Percentiles rank a stretch among this genome's conserved stretches.
Evolutionary conservation across 1,140 invertebrate genomes (phyloP).

Genomic region (Rhyacophila brunnea): DNA sequence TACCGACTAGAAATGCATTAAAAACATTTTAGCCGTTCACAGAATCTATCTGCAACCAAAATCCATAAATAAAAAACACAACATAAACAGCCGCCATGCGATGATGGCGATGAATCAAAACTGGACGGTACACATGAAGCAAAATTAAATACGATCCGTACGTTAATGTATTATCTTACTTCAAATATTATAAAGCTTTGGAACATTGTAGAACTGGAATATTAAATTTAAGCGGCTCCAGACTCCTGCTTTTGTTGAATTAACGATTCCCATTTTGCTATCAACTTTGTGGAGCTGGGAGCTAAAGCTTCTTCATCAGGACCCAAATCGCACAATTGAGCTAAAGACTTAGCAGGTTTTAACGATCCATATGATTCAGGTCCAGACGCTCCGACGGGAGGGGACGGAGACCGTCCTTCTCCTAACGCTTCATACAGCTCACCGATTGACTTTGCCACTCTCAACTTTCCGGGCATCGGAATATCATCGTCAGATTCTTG

Average conservation of each 20-base stretch:
- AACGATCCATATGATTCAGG: slow-evolving; percentile 51
- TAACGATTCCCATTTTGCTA: slow-evolving; percentile 61
- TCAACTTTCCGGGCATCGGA: slow-evolving; percentile 55
- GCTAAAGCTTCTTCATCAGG: slow-evolving; percentile 56
- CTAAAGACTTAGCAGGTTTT: slow-evolving; percentile 59
- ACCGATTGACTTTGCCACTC: slow-evolving; percentile 58
- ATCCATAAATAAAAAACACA: no score
- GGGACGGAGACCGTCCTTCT: slow-evolving; percentile 48
- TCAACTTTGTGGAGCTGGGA: slow-evolving; percentile 59
- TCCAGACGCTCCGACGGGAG: slow-evolving; percentile 45
- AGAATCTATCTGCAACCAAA: no score
- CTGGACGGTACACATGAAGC: no score
- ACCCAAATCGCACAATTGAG: slow-evolving; percentile 56
- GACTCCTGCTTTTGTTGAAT: slow-evolving; percentile 59
- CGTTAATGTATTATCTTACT: not conserved
- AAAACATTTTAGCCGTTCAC: no score
- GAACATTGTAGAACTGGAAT: slow-evolving; percentile 14
- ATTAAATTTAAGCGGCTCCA: slow-evolving; percentile 45
- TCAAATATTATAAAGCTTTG: slow-evolving; percentile 34
- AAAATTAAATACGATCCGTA: no score
- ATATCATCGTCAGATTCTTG: slow-evolving; percentile 58
- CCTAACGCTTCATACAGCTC: slow-evolving; percentile 54
- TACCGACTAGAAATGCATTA: no score
- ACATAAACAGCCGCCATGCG: no score
- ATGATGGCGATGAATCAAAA: no score